Percentiles rank a stretch among this genome's conserved stretches.
Evolutionary conservation across 1,140 invertebrate genomes (phyloP).

Genomic region (Vanessa atalanta): DNA sequence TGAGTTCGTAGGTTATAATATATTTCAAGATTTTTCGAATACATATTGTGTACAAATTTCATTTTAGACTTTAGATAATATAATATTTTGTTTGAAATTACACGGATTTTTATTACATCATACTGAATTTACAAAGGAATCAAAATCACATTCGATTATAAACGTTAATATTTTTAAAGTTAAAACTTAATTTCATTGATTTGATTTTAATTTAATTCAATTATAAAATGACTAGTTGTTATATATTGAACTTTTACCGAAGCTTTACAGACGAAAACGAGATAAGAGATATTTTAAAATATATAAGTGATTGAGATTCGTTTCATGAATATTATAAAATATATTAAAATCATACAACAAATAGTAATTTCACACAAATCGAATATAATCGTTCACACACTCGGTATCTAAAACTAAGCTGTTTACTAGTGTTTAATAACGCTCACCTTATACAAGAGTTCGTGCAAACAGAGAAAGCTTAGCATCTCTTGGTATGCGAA

Average conservation of each 20-base stretch:
- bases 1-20: slow-evolving; percentile 1
- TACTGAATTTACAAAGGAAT: neutral
- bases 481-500: slow-evolving; percentile 10
- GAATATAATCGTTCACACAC: neutral
- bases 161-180: neutral
- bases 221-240: slow-evolving; percentile 14
- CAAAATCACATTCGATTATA: too few relatives aligned
- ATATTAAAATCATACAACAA: slow-evolving; percentile 6
- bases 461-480: slow-evolving; percentile 20
- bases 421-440: slow-evolving; percentile 1
- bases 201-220: slow-evolving; percentile 1
- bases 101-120: neutral
- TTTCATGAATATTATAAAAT: neutral
- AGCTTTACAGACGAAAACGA: neutral
- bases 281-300: neutral
- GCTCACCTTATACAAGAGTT: neutral
- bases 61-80: neutral
- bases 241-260: neutral
- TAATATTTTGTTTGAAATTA: neutral
- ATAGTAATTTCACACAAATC: neutral
- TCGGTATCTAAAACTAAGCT: neutral
- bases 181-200: neutral
- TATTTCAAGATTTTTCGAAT: neutral
- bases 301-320: slow-evolving; percentile 14
- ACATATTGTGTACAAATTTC: neutral